Conservation (phyloP, 2,113 vertebrate genomes). For the Tylochromis polylepis region DNA sequence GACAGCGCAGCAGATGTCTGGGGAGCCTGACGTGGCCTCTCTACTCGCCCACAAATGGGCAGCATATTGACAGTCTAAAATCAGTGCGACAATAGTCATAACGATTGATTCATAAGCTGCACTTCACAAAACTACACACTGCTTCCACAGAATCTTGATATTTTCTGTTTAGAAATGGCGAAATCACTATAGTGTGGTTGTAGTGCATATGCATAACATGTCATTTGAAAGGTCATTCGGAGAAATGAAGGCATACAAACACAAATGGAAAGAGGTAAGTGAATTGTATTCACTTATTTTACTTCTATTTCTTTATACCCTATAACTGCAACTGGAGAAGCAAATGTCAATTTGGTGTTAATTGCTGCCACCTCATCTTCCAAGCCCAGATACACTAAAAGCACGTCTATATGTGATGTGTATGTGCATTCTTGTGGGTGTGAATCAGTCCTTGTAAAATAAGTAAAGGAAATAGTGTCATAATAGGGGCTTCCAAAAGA, state of each 20-base stretch:
- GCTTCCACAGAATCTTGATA: not conserved
- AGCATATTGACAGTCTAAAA: conserved; percentile 31
- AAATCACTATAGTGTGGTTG: not conserved
- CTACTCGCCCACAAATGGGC: conserved; percentile 3
- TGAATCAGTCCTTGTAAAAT: not conserved
- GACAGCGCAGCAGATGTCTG: conserved; percentile 33
- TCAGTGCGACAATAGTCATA: not conserved
- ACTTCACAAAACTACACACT: not conserved
- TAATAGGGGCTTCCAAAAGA: not conserved
- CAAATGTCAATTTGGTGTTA: conserved; percentile 61
- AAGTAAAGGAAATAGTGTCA: not conserved
- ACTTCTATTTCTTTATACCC: conserved; percentile 22
- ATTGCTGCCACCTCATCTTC: conserved; percentile 40
- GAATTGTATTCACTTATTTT: conserved; percentile 17
- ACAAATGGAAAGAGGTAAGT: not conserved
- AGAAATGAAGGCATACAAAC: not conserved
- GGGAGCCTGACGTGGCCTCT: conserved; percentile 23
- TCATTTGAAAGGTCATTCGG: conserved; percentile 3
- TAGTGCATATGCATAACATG: not conserved
- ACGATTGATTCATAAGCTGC: conserved; percentile 3
- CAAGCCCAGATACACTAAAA: conserved; percentile 14
- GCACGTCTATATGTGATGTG: conserved; percentile 11
- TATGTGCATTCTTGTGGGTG: not conserved
- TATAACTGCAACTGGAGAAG: conserved; percentile 36
- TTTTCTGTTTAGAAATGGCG: not conserved